A percentile compares a stretch with the other conserved stretches of the same genome.
Conservation (phyloP, 2,113 vertebrate genomes). For the Pagrus major region DNA sequence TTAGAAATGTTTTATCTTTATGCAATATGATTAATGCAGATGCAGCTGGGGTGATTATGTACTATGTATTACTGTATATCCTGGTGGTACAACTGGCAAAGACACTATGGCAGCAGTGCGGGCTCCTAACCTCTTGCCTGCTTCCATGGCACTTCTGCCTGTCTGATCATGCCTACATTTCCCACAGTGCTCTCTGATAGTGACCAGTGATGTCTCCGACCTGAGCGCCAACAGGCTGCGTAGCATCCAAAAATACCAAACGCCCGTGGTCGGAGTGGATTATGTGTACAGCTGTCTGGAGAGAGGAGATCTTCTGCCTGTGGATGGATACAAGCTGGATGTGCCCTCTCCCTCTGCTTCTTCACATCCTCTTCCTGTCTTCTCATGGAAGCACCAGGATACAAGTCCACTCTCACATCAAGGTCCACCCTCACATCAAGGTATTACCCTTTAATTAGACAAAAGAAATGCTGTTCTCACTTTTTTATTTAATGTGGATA, state of each 20-base stretch:
- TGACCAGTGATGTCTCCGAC: conserved; percentile 75
- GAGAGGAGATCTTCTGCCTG: conserved; percentile 76
- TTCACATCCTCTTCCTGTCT: neutral
- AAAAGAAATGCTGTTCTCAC: neutral
- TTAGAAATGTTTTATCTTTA: too few species aligned
- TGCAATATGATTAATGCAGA: too few species aligned
- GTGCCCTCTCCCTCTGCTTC: neutral
- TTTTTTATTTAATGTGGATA: neutral
- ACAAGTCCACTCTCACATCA: neutral
- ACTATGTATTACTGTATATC: too few species aligned
- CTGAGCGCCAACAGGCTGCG: conserved; percentile 83
- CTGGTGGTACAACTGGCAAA: too few species aligned
- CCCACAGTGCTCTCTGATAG: conserved; percentile 87
- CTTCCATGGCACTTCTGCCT: neutral
- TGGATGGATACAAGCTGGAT: conserved; percentile 66
- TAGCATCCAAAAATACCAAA: conserved; percentile 78
- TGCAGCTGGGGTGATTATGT: neutral
- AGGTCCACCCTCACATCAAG: conserved; percentile 33
- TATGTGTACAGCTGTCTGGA: conserved; percentile 87
- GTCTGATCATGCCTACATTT: neutral
- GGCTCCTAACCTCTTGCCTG: neutral
- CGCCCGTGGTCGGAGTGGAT: conserved; percentile 80
- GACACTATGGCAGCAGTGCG: too few species aligned
- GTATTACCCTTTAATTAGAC: conserved; percentile 20
- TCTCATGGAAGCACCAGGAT: neutral